Conservation (phyloP, 1,140 invertebrate species). For the Lamellibrachia luymesi region DNA sequence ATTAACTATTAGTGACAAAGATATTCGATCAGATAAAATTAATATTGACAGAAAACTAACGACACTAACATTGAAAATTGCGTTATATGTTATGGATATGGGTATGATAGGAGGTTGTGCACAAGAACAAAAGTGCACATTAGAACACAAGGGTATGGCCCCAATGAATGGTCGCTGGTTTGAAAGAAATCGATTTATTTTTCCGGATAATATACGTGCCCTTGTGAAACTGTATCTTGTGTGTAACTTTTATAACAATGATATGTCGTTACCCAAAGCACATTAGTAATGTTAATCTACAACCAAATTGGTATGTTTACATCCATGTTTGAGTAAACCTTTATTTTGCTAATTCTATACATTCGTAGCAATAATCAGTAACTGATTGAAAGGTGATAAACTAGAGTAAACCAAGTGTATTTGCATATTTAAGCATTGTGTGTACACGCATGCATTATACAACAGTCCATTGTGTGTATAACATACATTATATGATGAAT, state of each 20-base stretch:
- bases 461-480: no score
- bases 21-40: background rate
- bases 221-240: background rate
- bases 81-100: background rate
- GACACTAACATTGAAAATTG: background rate
- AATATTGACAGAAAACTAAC: background rate
- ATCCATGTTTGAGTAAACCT: no score
- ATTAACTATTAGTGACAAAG: background rate
- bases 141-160: background rate
- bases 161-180: background rate
- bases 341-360: no score
- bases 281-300: no score
- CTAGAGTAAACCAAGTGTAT: background rate
- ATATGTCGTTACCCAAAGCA: no score
- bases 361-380: no score
- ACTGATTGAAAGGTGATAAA: no score
- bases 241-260: background rate
- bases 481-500: background rate
- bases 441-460: background rate
- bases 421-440: background rate
- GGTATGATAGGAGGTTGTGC: background rate
- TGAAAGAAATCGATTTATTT: background rate
- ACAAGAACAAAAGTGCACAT: background rate
- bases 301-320: no score
- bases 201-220: background rate